Evolutionary conservation across 2,113 vertebrate genomes (phyloP), one percentile per base, ranked within the genome.

Genomic region (Triplophysa dalaica): DNA sequence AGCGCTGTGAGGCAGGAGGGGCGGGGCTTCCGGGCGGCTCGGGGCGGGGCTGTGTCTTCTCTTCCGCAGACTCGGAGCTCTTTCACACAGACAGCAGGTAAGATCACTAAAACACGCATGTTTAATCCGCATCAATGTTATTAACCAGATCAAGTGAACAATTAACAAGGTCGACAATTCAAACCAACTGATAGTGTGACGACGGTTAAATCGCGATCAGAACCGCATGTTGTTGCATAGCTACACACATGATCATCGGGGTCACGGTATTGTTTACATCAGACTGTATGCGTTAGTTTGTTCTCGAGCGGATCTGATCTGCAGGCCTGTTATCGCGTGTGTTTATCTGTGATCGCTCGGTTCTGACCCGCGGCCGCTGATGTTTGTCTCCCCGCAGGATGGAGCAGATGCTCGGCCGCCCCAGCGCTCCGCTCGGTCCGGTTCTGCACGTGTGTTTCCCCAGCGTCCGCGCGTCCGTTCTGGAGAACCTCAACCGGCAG

Each of bases 401-500:
- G 75, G 75, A 77, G 17, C 62, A 54, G 56, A 12, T 75, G 16
- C 16, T 38, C 24, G 75, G 75, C 62, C 61, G 75, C 45, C 7
- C 70, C 33, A 54, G 75, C 45, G 60, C 62, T 33, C 61, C 74
- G 11, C 62, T 79, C 0, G 87, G 85, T 58, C 41, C 90, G 4
- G 87, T 89, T 9, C 90, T 97, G 2, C 95, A 96, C 10, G 94
- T 96, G 78, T 95, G 94, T 82, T 97, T 98, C 84, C 96, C 96
- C 0, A 93, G 94, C 0, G 93, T 92, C 12, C 92, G 94, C 12
- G 90, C 92, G 1, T 91, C 94, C 0, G 90, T 98, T 9, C 67
- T 98, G 87, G 95, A 96, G 82, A 95, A 93, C 50, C 92, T 97
- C 73, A 97, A 97, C 87, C 94, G 92, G 2, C 96, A 97, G 83